A percentile compares a stretch with the other conserved stretches of the same genome.
These are phyloP conservation scores for Emberiza fucata DNA, from an alignment of 2,113 vertebrate genomes.

Conservation along the genomic window DNA sequence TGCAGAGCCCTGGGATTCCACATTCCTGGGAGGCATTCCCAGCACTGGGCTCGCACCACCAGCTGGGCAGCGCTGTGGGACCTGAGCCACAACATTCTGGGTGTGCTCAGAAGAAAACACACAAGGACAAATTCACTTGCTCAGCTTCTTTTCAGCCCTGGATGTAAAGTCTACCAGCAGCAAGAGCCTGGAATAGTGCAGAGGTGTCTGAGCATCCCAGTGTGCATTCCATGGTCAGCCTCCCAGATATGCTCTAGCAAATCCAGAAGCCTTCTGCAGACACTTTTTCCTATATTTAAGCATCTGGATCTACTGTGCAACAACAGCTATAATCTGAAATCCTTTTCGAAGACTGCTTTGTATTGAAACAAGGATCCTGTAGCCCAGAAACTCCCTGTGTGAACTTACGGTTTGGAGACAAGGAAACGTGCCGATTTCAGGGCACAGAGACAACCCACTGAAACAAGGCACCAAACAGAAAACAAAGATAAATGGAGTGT, in stretches of 20 bases:
- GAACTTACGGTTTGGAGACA: neutral
- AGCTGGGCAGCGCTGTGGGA: accelerated
- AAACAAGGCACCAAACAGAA: neutral
- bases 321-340: neutral
- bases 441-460: neutral
- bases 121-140: neutral
- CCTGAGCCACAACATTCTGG: neutral
- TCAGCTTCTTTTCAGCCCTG: neutral
- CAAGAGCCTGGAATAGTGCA: neutral
- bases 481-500: neutral
- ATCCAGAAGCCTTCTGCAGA: neutral
- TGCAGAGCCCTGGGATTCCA: neutral
- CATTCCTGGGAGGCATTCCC: neutral
- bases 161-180: neutral
- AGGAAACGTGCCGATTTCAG: neutral
- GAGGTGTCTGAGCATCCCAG: neutral
- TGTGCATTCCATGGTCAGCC: accelerated
- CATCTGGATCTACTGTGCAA: neutral
- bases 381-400: neutral
- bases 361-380: neutral
- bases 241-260: neutral
- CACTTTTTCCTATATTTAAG: neutral
- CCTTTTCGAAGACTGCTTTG: neutral
- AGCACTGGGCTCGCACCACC: neutral
- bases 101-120: neutral